These are phyloP conservation scores for Bembecia ichneumoniformis DNA, from an alignment of 2,888 invertebrate species.

Conservation along the genomic window DNA sequence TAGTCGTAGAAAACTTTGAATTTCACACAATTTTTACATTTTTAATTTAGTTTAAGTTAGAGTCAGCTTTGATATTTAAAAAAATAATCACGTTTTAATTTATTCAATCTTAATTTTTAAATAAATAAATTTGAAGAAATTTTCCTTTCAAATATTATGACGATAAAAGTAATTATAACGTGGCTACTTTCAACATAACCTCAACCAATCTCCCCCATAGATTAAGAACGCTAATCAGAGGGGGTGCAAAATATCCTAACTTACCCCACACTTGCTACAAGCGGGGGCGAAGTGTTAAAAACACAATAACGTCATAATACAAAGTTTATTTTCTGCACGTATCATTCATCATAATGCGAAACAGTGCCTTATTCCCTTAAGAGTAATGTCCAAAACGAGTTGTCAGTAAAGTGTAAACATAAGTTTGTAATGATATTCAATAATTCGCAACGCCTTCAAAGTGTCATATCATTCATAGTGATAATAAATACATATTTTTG, in stretches of 20 bases:
- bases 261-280: conserved; percentile 31
- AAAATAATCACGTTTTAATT: not conserved
- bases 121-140: not conserved
- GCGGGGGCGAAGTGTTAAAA: conserved; percentile 64
- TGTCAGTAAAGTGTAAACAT: not conserved
- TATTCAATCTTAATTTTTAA: not conserved
- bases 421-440: conserved; percentile 19
- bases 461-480: conserved; percentile 68
- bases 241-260: conserved; percentile 62
- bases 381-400: not conserved
- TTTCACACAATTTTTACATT: no score
- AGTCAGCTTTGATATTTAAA: no score
- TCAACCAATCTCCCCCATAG: conserved; percentile 39
- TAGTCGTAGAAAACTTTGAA: no score
- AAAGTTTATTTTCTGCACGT: conserved; percentile 8
- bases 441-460: conserved; percentile 70
- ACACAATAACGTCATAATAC: conserved; percentile 63
- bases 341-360: not conserved
- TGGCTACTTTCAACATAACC: no score
- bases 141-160: not conserved
- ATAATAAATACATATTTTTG: conserved; percentile 66
- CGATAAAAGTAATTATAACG: not conserved
- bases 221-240: conserved; percentile 67
- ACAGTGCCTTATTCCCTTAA: conserved; percentile 10
- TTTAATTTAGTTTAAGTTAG: no score